Conservation (phyloP, 2,888 invertebrate genomes). For the Xestia c-nigrum region DNA sequence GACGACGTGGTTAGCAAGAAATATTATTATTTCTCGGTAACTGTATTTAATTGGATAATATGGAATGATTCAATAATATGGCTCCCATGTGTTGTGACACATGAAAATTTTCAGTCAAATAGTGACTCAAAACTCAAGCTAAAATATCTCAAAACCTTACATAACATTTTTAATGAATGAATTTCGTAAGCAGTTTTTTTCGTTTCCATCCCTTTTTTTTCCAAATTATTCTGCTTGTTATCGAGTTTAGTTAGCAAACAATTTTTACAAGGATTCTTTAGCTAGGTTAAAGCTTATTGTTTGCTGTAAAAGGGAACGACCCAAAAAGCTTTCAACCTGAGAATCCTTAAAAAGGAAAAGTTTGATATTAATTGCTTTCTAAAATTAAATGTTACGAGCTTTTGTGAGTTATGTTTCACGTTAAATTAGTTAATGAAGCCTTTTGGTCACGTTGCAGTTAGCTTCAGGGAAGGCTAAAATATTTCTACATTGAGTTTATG, state of each 20-base stretch:
- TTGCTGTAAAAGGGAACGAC: neutral
- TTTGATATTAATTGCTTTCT: slow-evolving; percentile 14
- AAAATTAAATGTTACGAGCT: slow-evolving; percentile 7
- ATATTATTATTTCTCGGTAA: slow-evolving; percentile 6
- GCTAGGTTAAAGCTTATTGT: slow-evolving; percentile 2
- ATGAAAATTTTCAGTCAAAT: neutral
- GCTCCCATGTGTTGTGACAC: neutral
- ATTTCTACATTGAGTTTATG: neutral
- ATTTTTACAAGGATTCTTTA: slow-evolving; percentile 39
- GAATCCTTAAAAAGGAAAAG: slow-evolving; percentile 14
- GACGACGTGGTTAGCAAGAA: slow-evolving; percentile 4
- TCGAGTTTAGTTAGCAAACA: slow-evolving; percentile 5
- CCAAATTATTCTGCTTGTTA: neutral
- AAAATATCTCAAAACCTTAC: neutral
- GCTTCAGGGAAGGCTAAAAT: neutral
- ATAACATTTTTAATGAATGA: neutral
- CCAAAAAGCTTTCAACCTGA: neutral
- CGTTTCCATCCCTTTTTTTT: neutral
- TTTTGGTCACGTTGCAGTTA: neutral
- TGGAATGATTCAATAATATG: slow-evolving; percentile 28
- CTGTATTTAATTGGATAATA: neutral
- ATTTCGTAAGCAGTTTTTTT: neutral
- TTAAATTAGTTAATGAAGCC: neutral
- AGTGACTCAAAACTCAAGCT: neutral
- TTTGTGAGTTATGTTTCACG: slow-evolving; percentile 4